phyloP scores from a whole-genome alignment of 2,113 vertebrate genomes.

The Aspidoscelis tigris region DNA sequence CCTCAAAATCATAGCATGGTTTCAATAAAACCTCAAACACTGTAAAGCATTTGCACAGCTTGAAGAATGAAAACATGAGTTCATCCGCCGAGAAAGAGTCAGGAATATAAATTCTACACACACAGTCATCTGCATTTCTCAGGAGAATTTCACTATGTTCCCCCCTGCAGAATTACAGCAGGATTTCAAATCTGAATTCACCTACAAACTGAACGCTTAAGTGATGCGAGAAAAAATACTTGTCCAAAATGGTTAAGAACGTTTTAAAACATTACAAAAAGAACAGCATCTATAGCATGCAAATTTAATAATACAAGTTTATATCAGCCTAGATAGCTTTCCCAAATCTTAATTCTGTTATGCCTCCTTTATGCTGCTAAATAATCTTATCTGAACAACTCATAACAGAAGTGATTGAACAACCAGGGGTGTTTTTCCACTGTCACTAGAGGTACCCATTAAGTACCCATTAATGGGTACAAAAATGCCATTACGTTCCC shows the following conservation, averaged over 20 bases:
- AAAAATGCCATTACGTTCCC: too few relatives aligned
- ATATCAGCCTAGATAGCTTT: background rate
- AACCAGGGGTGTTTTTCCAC: background rate
- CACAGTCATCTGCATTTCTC: conserved; percentile 43
- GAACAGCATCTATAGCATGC: background rate
- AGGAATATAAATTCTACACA: conserved; percentile 56
- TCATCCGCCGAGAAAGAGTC: conserved; percentile 59
- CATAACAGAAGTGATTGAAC: background rate
- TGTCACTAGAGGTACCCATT: too few relatives aligned
- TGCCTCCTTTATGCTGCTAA: conserved; percentile 12
- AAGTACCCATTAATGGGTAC: too few relatives aligned
- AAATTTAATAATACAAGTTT: background rate
- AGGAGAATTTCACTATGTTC: background rate
- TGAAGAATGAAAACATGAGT: conserved; percentile 71
- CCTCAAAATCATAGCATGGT: conserved; percentile 70
- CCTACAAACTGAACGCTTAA: accelerated
- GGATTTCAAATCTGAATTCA: background rate
- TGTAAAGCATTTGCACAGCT: conserved; percentile 70
- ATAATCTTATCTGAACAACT: conserved; percentile 21
- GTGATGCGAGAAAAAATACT: background rate
- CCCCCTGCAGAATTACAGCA: background rate
- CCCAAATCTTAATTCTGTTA: background rate
- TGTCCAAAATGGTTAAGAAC: background rate
- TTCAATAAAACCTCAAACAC: conserved; percentile 73
- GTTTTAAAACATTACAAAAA: too few relatives aligned